Percentiles rank a stretch among this genome's conserved stretches.
Conservation (phyloP, 2,888 invertebrate genomes). For the Yponomeuta plumbellus region DNA sequence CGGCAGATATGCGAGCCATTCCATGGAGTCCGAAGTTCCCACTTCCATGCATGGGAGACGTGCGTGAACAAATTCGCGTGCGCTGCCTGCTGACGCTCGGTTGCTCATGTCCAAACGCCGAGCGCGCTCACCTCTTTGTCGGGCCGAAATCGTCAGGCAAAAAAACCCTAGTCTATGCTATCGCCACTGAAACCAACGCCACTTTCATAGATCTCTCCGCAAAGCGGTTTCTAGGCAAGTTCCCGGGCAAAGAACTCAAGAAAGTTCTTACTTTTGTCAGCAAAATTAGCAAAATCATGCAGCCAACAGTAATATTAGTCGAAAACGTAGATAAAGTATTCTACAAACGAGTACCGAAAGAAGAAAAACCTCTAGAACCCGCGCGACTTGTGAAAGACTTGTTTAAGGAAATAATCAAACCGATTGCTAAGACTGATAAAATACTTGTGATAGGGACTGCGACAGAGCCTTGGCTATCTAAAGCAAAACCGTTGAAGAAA, state of each 20-base stretch:
- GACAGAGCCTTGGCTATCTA: constrained; percentile 80
- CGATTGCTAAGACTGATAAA: constrained; percentile 79
- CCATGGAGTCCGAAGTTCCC: constrained; percentile 65
- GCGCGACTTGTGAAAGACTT: constrained; percentile 82
- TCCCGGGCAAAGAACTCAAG: constrained; percentile 80
- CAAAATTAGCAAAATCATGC: constrained; percentile 80
- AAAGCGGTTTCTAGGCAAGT: constrained; percentile 80
- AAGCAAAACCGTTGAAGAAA: constrained; percentile 62
- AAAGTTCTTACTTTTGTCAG: constrained; percentile 80
- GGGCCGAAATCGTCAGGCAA: constrained; percentile 85
- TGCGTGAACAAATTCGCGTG: constrained; percentile 75
- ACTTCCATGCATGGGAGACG: constrained; percentile 76
- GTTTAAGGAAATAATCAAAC: constrained; percentile 81
- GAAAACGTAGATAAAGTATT: constrained; percentile 82
- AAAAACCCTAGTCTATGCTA: constrained; percentile 81
- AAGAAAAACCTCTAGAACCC: constrained; percentile 80
- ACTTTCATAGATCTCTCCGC: constrained; percentile 87
- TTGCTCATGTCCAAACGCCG: constrained; percentile 53
- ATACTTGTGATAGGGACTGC: constrained; percentile 83
- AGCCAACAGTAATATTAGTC: constrained; percentile 85
- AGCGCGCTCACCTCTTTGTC: constrained; percentile 80
- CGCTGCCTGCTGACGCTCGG: constrained; percentile 78
- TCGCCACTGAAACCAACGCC: constrained; percentile 85
- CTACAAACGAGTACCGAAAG: constrained; percentile 79
- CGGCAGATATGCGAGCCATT: constrained; percentile 66